phyloP scores from a whole-genome alignment of 2,113 vertebrate genomes.

The Ceuthmochares aereus region DNA sequence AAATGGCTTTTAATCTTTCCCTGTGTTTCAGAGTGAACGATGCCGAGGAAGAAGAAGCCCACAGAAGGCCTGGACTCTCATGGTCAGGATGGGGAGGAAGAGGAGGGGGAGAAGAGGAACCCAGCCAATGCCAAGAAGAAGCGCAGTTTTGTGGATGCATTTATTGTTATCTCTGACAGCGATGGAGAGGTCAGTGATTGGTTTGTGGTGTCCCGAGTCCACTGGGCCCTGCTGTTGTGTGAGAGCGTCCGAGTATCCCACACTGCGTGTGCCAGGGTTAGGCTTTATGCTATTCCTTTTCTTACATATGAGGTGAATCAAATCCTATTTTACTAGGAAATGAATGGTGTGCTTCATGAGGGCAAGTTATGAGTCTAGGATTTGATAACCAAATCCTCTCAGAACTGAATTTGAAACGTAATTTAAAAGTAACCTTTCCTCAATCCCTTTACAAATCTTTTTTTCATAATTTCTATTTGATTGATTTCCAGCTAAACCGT shows the following conservation, averaged over 20 bases:
- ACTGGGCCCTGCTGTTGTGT: background rate
- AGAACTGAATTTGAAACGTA: conserved; percentile 61
- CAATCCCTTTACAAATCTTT: conserved; percentile 68
- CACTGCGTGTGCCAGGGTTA: rapidly evolving
- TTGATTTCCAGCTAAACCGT: conserved; percentile 58
- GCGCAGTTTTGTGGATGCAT: conserved; percentile 64
- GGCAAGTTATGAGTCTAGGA: conserved; percentile 61
- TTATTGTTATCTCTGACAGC: conserved; percentile 82
- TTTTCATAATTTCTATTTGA: conserved; percentile 67
- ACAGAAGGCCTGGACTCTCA: conserved; percentile 57
- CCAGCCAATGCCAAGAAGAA: conserved; percentile 49
- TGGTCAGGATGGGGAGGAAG: conserved; percentile 61
- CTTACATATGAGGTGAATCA: conserved; percentile 27
- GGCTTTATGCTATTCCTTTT: background rate
- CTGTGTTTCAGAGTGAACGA: conserved; percentile 74
- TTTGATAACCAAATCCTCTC: conserved; percentile 72
- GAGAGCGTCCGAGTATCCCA: background rate
- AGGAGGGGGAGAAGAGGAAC: conserved; percentile 48
- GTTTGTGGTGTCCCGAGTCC: background rate
- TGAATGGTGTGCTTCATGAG: conserved; percentile 36
- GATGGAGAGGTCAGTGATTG: conserved; percentile 80
- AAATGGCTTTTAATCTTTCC: conserved; percentile 58
- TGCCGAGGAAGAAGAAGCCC: conserved; percentile 79
- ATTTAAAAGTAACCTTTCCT: conserved; percentile 71
- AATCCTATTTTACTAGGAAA: conserved; percentile 64